These are phyloP conservation scores for Atractosteus spatula DNA, from an alignment of 2,113 vertebrate genomes.

Conservation along the genomic window DNA sequence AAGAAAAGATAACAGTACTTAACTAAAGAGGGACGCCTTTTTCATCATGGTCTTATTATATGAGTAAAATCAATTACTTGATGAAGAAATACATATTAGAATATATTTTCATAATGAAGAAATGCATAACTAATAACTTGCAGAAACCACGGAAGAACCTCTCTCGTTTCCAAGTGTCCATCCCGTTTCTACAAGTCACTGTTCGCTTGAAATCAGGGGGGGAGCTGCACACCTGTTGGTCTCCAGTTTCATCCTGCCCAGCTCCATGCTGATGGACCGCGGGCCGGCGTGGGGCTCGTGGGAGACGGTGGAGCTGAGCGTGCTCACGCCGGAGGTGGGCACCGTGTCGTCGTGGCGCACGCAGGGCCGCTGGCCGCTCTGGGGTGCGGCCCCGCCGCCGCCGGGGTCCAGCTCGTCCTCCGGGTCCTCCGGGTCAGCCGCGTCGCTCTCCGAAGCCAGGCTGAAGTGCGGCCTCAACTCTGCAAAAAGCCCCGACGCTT, in stretches of 20 bases:
- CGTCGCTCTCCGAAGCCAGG: conserved; percentile 92
- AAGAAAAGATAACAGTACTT: too few relatives aligned
- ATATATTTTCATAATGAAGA: too few relatives aligned
- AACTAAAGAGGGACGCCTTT: too few relatives aligned
- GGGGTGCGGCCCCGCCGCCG: conserved; percentile 59
- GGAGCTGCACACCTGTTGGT: conserved; percentile 76
- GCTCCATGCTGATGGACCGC: conserved; percentile 81
- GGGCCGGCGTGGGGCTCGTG: conserved; percentile 84
- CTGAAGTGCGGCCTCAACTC: conserved; percentile 94
- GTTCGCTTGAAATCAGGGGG: too few relatives aligned
- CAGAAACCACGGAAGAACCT: too few relatives aligned
- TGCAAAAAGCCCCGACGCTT: conserved; percentile 33
- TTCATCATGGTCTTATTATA: too few relatives aligned
- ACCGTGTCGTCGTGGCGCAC: conserved; percentile 80
- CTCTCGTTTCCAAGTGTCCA: too few relatives aligned
- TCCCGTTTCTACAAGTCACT: too few relatives aligned
- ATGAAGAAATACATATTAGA: too few relatives aligned
- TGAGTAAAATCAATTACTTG: too few relatives aligned
- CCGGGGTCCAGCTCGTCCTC: conserved; percentile 74
- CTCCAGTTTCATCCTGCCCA: conserved; percentile 91
- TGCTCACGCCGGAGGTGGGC: conserved; percentile 95
- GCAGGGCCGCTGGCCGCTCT: conserved; percentile 60
- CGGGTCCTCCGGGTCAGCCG: conserved; percentile 84
- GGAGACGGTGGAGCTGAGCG: conserved; percentile 91
- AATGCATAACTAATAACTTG: too few relatives aligned